A percentile compares a stretch with the other conserved stretches of the same genome.
These are phyloP conservation scores for Hemiprocne comata DNA, from an alignment of 2,113 vertebrate genomes.

Conservation along the genomic window DNA sequence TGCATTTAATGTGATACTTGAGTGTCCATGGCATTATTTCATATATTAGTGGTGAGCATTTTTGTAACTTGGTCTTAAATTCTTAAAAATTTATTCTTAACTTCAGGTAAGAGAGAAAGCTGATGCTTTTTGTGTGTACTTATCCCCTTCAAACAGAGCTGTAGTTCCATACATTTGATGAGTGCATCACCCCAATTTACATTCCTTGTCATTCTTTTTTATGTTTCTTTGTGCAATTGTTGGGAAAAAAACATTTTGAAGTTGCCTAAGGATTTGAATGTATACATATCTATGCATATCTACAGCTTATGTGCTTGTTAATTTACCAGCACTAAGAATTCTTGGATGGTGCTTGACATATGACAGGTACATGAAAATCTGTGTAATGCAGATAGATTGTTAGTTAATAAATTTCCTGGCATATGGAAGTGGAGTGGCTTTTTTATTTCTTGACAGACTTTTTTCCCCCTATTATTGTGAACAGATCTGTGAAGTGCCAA, in stretches of 20 bases:
- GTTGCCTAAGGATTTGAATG: neutral
- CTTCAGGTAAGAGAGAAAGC: neutral
- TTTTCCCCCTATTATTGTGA: neutral
- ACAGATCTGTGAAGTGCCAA: conserved; percentile 22
- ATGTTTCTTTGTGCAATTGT: neutral
- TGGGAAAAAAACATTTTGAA: neutral
- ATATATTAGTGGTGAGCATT: neutral
- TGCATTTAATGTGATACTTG: neutral
- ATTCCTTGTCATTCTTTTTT: neutral
- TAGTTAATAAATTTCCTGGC: conserved; percentile 40
- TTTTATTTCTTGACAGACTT: neutral
- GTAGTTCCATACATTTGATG: neutral
- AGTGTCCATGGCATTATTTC: neutral
- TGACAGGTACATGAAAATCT: conserved; percentile 34
- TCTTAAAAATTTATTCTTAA: neutral
- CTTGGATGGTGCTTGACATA: neutral
- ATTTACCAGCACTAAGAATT: neutral
- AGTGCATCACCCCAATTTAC: neutral
- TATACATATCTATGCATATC: neutral
- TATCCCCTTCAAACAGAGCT: neutral
- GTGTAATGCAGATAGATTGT: neutral
- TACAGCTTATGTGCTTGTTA: conserved; percentile 30
- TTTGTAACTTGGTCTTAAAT: neutral
- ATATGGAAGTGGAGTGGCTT: neutral
- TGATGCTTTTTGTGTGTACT: neutral